phyloP scores from a whole-genome alignment of 2,888 invertebrate species.

The Villa cingulata region DNA sequence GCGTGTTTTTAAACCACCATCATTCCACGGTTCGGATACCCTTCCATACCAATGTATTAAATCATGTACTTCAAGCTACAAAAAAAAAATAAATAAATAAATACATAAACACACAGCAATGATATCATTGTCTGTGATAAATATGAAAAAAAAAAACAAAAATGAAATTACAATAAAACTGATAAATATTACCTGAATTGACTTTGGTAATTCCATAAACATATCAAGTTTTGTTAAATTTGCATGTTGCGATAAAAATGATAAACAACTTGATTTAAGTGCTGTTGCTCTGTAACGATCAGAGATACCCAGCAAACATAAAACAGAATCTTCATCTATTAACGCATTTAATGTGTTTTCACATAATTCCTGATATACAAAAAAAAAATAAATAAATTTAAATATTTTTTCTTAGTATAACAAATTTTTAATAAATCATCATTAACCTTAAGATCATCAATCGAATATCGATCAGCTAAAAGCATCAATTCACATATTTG shows the following conservation, averaged over 20 bases:
- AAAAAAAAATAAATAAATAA: background rate
- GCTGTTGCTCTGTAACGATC: conserved; percentile 48
- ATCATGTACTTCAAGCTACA: conserved; percentile 29
- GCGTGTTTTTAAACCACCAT: conserved; percentile 20
- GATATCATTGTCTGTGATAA: background rate
- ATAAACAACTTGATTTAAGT: conserved; percentile 28
- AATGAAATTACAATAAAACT: too few relatives aligned
- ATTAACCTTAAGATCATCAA: conserved; percentile 44
- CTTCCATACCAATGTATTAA: conserved; percentile 32
- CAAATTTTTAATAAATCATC: background rate
- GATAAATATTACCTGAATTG: conserved; percentile 29
- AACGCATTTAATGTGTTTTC: conserved; percentile 46
- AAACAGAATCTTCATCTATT: conserved; percentile 48
- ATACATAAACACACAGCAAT: too few relatives aligned
- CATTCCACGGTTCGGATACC: conserved; percentile 30
- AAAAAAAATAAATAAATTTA: background rate
- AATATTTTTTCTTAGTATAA: too few relatives aligned
- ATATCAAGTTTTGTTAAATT: conserved; percentile 27
- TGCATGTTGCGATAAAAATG: conserved; percentile 29
- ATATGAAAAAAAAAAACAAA: background rate
- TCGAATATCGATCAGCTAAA: conserved; percentile 47
- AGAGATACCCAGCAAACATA: conserved; percentile 50
- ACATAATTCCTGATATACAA: conserved; percentile 40
- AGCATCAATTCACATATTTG: conserved; percentile 51
- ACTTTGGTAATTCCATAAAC: conserved; percentile 27